A percentile compares a stretch with the other conserved stretches of the same genome.
phyloP scores from a whole-genome alignment of 2,113 vertebrate genomes.

The Hemicordylus capensis region DNA sequence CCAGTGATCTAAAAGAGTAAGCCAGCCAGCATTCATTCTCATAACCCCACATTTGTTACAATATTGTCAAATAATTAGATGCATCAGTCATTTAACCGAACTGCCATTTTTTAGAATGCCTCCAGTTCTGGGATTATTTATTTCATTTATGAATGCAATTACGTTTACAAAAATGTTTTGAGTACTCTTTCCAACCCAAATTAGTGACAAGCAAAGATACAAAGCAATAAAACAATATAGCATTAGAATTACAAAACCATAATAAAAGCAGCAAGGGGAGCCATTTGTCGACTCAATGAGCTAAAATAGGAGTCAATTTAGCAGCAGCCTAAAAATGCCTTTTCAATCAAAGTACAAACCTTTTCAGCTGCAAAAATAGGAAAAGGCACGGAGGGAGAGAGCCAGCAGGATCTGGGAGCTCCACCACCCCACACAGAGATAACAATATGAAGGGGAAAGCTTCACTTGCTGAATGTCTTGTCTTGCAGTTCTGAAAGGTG shows the following conservation, averaged over 20 bases:
- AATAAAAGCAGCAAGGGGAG: neutral
- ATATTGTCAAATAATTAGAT: constrained; percentile 25
- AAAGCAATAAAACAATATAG: neutral
- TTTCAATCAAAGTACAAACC: neutral
- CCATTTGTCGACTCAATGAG: neutral
- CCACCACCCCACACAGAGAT: no score
- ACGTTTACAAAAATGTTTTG: neutral
- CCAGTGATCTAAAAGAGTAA: no score
- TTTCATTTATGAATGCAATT: no score
- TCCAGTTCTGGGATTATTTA: no score
- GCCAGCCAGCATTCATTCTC: no score
- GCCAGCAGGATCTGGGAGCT: neutral
- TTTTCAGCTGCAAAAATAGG: neutral
- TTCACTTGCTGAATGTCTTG: neutral
- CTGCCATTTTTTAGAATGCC: neutral
- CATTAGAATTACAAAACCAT: neutral
- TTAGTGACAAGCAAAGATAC: neutral
- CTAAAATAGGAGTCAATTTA: neutral
- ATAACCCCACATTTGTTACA: no score
- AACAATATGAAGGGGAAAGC: no score
- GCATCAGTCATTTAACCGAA: neutral
- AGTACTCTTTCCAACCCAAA: neutral
- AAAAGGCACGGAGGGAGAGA: neutral
- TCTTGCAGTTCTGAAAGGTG: neutral
- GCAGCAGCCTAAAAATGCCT: neutral